Percentiles rank a stretch among this genome's conserved stretches.
Evolutionary conservation across 2,797 vertebrate genomes (phyloP).

Genomic region (Diceros bicornis): DNA sequence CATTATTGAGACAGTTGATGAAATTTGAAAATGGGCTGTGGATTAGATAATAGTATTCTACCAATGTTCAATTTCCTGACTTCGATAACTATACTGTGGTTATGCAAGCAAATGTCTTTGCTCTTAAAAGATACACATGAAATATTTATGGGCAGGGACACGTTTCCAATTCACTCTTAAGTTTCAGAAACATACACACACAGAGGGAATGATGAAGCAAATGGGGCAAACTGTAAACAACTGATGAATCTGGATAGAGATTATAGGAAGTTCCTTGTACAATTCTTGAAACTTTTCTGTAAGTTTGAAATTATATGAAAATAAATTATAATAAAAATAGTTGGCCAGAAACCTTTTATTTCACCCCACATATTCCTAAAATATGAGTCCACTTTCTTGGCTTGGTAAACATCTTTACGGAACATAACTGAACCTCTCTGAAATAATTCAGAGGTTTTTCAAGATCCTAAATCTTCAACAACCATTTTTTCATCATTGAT

Average conservation of each 20-base stretch:
- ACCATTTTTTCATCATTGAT: background rate
- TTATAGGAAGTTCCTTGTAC: background rate
- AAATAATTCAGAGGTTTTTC: background rate
- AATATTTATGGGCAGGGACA: slow-evolving; percentile 21
- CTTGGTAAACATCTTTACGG: background rate
- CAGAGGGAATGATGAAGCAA: background rate
- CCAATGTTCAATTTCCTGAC: background rate
- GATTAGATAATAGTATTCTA: background rate
- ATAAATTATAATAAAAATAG: background rate
- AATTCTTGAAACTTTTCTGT: background rate
- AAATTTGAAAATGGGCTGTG: background rate
- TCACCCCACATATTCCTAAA: background rate
- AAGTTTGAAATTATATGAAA: slow-evolving; percentile 57
- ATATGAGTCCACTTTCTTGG: background rate
- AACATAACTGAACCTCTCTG: background rate
- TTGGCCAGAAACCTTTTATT: background rate
- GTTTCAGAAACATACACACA: background rate
- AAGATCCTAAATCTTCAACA: background rate
- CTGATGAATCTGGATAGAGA: background rate
- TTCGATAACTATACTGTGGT: background rate
- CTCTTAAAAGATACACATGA: slow-evolving; percentile 32
- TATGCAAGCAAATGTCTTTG: background rate
- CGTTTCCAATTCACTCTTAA: background rate
- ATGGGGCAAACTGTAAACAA: background rate
- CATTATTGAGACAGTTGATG: background rate